Conservation (phyloP, 92 coral and sea anemone species). For the Palythoa grandiflora region DNA sequence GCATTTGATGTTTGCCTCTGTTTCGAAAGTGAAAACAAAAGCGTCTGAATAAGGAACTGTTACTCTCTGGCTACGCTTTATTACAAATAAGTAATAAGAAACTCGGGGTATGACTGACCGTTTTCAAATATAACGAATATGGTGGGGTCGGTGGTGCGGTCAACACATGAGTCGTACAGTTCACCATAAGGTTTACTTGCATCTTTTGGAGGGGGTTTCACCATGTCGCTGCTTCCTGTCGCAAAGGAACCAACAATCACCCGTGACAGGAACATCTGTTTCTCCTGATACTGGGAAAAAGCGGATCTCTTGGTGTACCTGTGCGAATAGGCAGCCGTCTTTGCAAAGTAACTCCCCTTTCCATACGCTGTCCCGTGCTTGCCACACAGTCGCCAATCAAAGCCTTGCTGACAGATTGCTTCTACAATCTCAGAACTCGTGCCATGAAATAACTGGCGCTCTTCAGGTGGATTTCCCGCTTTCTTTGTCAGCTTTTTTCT, state of each 20-base stretch:
- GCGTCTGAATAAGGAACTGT: no score
- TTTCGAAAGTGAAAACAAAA: no score
- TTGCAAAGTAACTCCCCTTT: constrained; percentile 93
- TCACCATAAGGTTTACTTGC: constrained; percentile 74
- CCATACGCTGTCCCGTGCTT: constrained; percentile 89
- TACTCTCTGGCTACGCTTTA: not conserved
- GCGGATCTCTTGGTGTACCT: constrained; percentile 45
- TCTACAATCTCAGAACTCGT: constrained; percentile 63
- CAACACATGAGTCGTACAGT: constrained; percentile 83
- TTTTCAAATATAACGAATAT: constrained; percentile 93
- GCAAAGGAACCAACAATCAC: constrained; percentile 87
- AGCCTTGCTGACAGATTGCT: constrained; percentile 96
- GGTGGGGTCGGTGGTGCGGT: constrained; percentile 65
- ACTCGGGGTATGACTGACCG: constrained; percentile 90
- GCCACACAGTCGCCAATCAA: constrained; percentile 98
- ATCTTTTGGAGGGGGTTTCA: constrained; percentile 89
- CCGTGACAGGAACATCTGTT: constrained; percentile 83
- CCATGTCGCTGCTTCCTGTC: constrained; percentile 49
- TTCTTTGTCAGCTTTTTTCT: constrained; percentile 68
- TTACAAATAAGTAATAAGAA: constrained; percentile 78
- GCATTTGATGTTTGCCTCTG: no score
- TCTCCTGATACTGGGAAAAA: no score
- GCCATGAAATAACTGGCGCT: constrained; percentile 89
- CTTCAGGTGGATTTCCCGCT: constrained; percentile 68
- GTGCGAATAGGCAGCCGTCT: constrained; percentile 84